These are phyloP conservation scores for Tipula lateralis DNA, from an alignment of 2,888 invertebrate species.

Conservation along the genomic window DNA sequence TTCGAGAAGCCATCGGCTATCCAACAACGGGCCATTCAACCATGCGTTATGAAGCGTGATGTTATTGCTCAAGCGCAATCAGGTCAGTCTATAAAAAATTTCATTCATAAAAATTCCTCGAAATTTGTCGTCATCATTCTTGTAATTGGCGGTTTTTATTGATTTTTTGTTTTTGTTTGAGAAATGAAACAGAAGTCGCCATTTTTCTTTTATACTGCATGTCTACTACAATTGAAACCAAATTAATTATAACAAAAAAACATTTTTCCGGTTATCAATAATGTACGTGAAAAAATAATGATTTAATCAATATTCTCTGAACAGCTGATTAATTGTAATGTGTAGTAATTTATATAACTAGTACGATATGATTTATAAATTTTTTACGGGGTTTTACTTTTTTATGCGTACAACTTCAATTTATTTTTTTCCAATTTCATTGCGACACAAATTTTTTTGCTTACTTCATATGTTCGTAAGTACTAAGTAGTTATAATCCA, in stretches of 20 bases:
- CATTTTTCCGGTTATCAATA: background rate
- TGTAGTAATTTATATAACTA: background rate
- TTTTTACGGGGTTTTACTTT: background rate
- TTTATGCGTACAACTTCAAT: background rate
- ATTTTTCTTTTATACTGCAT: background rate
- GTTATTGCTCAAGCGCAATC: slow-evolving; percentile 99
- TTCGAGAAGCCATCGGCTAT: slow-evolving; percentile 99
- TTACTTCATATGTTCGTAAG: background rate
- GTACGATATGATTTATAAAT: background rate
- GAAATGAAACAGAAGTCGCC: background rate
- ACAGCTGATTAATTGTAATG: background rate
- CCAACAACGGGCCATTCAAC: slow-evolving; percentile 98
- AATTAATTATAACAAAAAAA: background rate
- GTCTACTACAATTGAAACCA: background rate
- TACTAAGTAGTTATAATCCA: background rate
- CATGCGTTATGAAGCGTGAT: slow-evolving; percentile 91
- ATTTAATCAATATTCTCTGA: background rate
- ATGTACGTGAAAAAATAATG: background rate
- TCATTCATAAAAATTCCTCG: background rate
- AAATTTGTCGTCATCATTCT: background rate
- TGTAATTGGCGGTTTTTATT: background rate
- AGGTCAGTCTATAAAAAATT: slow-evolving; percentile 49
- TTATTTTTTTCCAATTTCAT: background rate
- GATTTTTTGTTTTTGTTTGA: slow-evolving; percentile 26
- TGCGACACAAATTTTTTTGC: background rate